phyloP scores from a whole-genome alignment of 2,888 invertebrate genomes.

The Leptopilina syphax region DNA sequence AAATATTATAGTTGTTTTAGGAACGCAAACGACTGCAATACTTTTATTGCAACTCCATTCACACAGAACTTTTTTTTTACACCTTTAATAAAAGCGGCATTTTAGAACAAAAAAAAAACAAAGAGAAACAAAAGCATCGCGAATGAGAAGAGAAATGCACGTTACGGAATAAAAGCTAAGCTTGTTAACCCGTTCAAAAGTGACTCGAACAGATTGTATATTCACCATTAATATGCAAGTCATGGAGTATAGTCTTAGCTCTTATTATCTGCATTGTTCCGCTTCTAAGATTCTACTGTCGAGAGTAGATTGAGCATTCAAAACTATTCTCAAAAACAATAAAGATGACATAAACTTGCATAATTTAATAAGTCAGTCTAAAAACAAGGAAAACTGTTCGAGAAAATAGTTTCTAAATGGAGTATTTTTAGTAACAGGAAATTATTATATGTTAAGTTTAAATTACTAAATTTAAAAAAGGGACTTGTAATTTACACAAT shows the following conservation, averaged over 20 bases:
- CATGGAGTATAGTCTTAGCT: slow-evolving; percentile 6
- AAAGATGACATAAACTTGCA: neutral
- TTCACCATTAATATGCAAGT: slow-evolving; percentile 26
- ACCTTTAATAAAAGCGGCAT: slow-evolving; percentile 24
- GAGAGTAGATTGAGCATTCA: neutral
- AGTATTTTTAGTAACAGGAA: no score
- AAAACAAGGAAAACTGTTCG: neutral
- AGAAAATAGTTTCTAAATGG: no score
- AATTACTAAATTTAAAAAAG: no score
- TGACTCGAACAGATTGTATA: slow-evolving; percentile 29
- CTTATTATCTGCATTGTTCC: slow-evolving; percentile 15
- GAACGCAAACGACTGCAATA: slow-evolving; percentile 24
- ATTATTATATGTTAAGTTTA: no score
- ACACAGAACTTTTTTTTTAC: slow-evolving; percentile 16
- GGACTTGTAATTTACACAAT: no score
- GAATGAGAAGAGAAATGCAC: slow-evolving; percentile 11
- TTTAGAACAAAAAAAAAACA: slow-evolving; percentile 4
- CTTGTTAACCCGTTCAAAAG: slow-evolving; percentile 11
- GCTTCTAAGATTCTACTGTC: neutral
- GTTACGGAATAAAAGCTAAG: slow-evolving; percentile 25
- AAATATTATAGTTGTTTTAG: slow-evolving; percentile 30
- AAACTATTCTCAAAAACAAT: neutral
- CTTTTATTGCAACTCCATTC: slow-evolving; percentile 22
- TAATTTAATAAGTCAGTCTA: neutral
- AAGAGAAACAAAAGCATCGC: slow-evolving; percentile 1